phyloP scores from a whole-genome alignment of 2,888 invertebrate species.

The Apamea sordens region DNA sequence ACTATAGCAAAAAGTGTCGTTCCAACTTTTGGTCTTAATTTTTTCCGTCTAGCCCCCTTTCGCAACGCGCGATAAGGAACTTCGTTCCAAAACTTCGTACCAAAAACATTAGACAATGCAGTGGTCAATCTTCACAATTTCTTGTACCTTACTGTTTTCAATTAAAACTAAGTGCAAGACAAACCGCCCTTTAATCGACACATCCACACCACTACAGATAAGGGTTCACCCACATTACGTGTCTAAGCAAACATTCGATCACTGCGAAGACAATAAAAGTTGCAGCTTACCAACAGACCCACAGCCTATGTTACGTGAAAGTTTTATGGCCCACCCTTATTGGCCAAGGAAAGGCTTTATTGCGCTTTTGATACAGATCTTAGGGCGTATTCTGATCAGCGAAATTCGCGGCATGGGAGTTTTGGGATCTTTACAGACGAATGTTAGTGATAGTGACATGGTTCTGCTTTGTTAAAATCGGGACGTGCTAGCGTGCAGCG shows the following conservation, averaged over 20 bases:
- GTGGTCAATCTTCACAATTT: not conserved
- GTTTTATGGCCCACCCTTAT: slow-evolving; percentile 77
- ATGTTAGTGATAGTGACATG: not conserved
- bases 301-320: slow-evolving; percentile 67
- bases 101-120: too few relatives aligned
- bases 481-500: not conserved
- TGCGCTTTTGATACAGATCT: slow-evolving; percentile 70
- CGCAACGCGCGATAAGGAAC: too few relatives aligned
- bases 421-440: too few relatives aligned
- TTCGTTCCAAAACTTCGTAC: too few relatives aligned
- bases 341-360: slow-evolving; percentile 76
- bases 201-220: slow-evolving; percentile 33
- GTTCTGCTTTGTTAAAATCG: not conserved
- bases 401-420: not conserved
- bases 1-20: too few relatives aligned
- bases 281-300: slow-evolving; percentile 70
- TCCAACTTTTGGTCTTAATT: too few relatives aligned
- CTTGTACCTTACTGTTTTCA: not conserved
- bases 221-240: slow-evolving; percentile 65
- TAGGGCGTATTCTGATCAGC: slow-evolving; percentile 57
- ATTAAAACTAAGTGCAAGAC: slow-evolving; percentile 12
- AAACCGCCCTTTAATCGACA: slow-evolving; percentile 4
- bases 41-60: too few relatives aligned
- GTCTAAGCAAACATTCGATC: slow-evolving; percentile 75
- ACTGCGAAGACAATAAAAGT: slow-evolving; percentile 75